Evolutionary conservation across 2,888 invertebrate species (phyloP).

Genomic region (Eupithecia pulchellata): DNA sequence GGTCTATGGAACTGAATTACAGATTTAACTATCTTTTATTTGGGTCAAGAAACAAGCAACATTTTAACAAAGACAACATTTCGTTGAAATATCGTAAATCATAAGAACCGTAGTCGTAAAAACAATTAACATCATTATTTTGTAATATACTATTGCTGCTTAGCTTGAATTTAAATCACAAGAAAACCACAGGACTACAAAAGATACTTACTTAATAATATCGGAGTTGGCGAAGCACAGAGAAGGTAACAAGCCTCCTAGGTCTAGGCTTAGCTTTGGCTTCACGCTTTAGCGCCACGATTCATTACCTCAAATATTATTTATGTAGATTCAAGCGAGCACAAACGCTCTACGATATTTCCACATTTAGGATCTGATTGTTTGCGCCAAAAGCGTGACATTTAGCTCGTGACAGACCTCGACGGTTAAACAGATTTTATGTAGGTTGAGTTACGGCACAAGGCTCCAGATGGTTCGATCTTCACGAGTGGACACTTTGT

Average conservation of each 20-base stretch:
- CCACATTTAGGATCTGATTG: neutral
- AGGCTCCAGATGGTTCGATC: neutral
- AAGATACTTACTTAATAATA: neutral
- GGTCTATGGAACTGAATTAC: neutral
- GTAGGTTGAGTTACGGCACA: neutral
- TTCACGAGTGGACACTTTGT: neutral
- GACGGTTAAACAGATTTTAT: neutral
- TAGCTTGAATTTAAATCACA: neutral
- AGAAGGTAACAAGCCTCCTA: neutral
- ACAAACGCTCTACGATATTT: neutral
- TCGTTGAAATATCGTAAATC: neutral
- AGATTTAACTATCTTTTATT: neutral
- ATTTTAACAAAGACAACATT: too few relatives aligned
- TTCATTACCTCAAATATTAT: neutral
- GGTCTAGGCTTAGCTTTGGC: too few relatives aligned
- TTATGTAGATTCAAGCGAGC: neutral
- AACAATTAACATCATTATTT: too few relatives aligned
- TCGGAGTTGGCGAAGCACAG: neutral
- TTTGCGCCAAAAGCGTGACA: constrained; percentile 7
- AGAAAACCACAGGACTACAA: neutral
- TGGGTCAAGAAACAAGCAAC: neutral
- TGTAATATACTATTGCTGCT: too few relatives aligned
- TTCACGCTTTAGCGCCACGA: neutral
- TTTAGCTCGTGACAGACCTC: neutral
- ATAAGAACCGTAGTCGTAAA: too few relatives aligned